phyloP scores from a whole-genome alignment of 1,140 invertebrate species.

The Penaeus vannamei region DNA sequence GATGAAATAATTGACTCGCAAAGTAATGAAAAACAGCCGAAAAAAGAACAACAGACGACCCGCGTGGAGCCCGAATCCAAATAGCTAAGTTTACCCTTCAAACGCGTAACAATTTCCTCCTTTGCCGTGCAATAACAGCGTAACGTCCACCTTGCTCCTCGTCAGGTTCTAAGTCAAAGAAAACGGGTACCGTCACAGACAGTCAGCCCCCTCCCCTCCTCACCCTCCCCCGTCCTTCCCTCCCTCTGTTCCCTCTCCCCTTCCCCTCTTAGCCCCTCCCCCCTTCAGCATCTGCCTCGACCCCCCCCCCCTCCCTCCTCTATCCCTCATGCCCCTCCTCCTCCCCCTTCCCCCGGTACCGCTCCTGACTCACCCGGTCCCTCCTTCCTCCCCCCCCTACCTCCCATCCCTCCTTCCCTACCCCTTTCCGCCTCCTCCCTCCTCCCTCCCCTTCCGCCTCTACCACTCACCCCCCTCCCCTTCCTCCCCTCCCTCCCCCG shows the following conservation, averaged over 20 bases:
- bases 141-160: too few relatives aligned
- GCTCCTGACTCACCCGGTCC: background rate
- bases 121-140: too few relatives aligned
- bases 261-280: background rate
- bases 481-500: conserved; percentile 2
- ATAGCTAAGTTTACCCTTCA: too few relatives aligned
- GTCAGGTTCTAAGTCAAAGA: too few relatives aligned
- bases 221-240: background rate
- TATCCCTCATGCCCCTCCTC: background rate
- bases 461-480: background rate
- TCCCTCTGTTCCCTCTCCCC: background rate
- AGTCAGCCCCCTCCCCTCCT: background rate
- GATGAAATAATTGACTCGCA: too few relatives aligned
- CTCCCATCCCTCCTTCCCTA: background rate
- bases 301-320: background rate
- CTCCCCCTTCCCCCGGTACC: background rate
- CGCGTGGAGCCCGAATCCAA: too few relatives aligned
- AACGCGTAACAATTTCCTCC: too few relatives aligned
- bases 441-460: background rate
- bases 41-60: too few relatives aligned
- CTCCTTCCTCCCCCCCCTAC: background rate
- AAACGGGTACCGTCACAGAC: too few relatives aligned
- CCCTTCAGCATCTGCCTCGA: background rate
- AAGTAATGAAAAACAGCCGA: too few relatives aligned
- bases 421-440: background rate